Evolutionary conservation across 2,888 invertebrate species (phyloP).

Genomic region (Phytoseiulus persimilis): DNA sequence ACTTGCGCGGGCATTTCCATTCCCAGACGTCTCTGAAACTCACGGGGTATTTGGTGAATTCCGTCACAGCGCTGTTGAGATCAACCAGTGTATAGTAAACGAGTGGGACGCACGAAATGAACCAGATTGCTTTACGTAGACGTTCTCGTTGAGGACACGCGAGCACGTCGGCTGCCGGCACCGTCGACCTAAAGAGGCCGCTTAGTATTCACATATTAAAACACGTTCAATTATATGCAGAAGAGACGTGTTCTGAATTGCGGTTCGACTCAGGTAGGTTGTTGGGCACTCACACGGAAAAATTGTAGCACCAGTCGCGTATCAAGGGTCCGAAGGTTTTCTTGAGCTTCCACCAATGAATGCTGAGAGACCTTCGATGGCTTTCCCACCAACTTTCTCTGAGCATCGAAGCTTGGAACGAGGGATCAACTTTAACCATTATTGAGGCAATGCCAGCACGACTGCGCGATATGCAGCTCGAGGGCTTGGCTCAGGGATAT

Average conservation of each 20-base stretch:
- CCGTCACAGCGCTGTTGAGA: neutral
- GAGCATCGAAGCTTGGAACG: neutral
- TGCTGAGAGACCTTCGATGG: neutral
- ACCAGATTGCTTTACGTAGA: constrained; percentile 7
- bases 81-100: neutral
- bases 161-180: constrained; percentile 18
- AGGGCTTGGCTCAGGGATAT: neutral
- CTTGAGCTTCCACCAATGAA: constrained; percentile 1
- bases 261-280: no score
- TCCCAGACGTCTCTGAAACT: neutral
- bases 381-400: neutral
- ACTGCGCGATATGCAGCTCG: neutral
- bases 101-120: neutral
- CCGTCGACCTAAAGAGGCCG: neutral
- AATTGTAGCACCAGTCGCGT: neutral
- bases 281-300: neutral
- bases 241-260: no score
- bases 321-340: neutral
- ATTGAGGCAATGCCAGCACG: no score
- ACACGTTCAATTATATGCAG: no score
- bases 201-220: neutral
- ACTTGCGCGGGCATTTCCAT: no score
- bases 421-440: neutral
- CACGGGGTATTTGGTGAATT: constrained; percentile 12
- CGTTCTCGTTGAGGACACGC: constrained; percentile 10